phyloP scores from a whole-genome alignment of 2,113 vertebrate species.

The Anarrhichthys ocellatus region DNA sequence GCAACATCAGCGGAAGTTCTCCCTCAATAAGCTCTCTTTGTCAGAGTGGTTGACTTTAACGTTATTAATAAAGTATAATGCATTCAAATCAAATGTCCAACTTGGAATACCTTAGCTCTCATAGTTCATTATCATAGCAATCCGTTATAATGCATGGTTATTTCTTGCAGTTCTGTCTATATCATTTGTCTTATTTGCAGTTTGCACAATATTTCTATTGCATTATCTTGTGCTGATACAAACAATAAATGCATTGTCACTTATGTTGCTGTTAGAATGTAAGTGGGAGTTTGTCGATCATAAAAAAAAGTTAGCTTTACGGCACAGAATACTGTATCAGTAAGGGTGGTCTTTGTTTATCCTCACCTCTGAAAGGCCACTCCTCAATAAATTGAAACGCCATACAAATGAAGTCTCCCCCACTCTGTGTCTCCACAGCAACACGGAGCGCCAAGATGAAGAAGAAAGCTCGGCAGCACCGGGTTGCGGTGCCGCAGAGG shows the following conservation, averaged over 20 bases:
- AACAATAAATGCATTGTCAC: neutral
- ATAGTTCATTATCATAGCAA: too few species aligned
- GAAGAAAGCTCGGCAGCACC: constrained; percentile 95
- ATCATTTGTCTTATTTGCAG: neutral
- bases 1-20: neutral
- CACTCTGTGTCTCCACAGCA: constrained; percentile 52
- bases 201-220: neutral
- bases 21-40: neutral
- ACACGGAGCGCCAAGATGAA: constrained; percentile 87
- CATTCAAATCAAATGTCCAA: neutral
- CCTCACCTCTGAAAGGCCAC: too few species aligned
- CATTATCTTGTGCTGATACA: neutral
- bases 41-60: neutral
- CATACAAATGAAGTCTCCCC: neutral
- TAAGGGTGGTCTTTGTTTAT: neutral
- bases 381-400: neutral
- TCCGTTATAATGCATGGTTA: neutral
- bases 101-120: neutral
- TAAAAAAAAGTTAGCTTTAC: neutral
- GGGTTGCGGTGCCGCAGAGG: constrained; percentile 87
- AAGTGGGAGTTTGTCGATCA: neutral
- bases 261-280: neutral
- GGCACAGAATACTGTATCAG: neutral
- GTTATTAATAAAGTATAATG: neutral
- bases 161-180: neutral